These are phyloP conservation scores for Trichoplusia ni DNA, from an alignment of 1,140 invertebrate species.

Conservation along the genomic window DNA sequence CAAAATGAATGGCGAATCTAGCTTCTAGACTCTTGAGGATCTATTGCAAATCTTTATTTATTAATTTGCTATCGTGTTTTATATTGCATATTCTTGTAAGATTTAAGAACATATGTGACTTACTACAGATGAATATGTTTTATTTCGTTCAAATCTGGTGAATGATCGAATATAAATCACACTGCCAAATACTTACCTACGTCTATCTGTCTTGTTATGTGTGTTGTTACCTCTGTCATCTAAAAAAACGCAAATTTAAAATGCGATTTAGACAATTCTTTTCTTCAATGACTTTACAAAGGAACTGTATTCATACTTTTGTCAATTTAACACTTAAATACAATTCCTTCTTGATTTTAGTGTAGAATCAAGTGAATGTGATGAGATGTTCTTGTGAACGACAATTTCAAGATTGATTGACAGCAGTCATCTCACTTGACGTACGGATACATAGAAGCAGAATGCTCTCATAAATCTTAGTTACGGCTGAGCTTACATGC, in stretches of 20 bases:
- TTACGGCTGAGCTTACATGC: conserved; percentile 53
- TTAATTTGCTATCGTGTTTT: conserved; percentile 9
- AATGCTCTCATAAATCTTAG: conserved; percentile 69
- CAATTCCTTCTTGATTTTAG: too few relatives aligned
- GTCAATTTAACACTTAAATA: not conserved
- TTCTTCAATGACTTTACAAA: too few relatives aligned
- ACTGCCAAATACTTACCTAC: too few relatives aligned
- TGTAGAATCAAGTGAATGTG: not conserved
- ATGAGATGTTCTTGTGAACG: conserved; percentile 33
- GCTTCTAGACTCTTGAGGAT: conserved; percentile 44
- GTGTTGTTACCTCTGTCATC: too few relatives aligned
- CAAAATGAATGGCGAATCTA: conserved; percentile 70
- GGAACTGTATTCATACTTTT: too few relatives aligned
- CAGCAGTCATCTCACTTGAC: conserved; percentile 69
- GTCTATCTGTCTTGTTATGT: too few relatives aligned
- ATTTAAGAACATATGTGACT: too few relatives aligned
- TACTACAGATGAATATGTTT: too few relatives aligned
- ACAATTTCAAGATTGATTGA: conserved; percentile 68
- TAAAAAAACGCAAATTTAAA: too few relatives aligned
- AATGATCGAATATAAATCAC: too few relatives aligned
- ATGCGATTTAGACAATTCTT: not conserved
- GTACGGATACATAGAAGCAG: conserved; percentile 54
- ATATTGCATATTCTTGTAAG: not conserved
- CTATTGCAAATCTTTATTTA: conserved; percentile 39
- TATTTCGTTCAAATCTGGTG: too few relatives aligned